Evolutionary conservation across 2,888 invertebrate species (phyloP), one percentile per base, ranked within the genome.

Genomic region (Limnephilus marmoratus): DNA sequence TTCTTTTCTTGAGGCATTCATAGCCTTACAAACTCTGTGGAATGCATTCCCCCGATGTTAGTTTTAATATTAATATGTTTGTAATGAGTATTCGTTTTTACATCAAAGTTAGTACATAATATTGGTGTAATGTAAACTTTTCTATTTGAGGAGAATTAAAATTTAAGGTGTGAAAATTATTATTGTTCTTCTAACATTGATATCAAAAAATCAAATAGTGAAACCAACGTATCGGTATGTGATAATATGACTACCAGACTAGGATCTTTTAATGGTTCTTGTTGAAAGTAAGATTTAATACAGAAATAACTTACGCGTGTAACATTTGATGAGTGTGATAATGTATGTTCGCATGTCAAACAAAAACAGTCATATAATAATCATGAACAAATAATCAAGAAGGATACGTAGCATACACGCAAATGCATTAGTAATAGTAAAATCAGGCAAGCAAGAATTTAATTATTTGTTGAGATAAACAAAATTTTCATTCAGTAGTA

Each of bases 301-400:
- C 53, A 93, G 94, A 88, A 94, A 92, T 85, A 94, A 94, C 91
- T 94, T 92, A 94, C 93, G 92, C 92, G 91, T 91, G 92, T 93
- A 86, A 93, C 82, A 90, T 85, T 68, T 93, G 93, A 93, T 93
- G 93, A 91, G 80, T 93, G 92, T 93, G 93, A 93, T 90, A 82
- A 93, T 93, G 94, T 93, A 93, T 93, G 93, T 93, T 93, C 87
- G 94, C 93, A 93, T 94, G 93, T 93, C 92, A 93, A 93, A 94
- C 93, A 93, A 94, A 93, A 92, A 92, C 91, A 92, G 37, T 92
- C 81, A 92, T 93, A 92, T 93, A 68, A 93, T 91, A 93, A 82
- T 93, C 90, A 90, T 92, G 93, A 93, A 85, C 82, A 93, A 93
- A 92, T 94, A 90, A 93, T 92, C 90, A 85, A 87, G 89, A 93